Conservation (phyloP, 1,140 invertebrate species). For the Drosophila saltans region DNA sequence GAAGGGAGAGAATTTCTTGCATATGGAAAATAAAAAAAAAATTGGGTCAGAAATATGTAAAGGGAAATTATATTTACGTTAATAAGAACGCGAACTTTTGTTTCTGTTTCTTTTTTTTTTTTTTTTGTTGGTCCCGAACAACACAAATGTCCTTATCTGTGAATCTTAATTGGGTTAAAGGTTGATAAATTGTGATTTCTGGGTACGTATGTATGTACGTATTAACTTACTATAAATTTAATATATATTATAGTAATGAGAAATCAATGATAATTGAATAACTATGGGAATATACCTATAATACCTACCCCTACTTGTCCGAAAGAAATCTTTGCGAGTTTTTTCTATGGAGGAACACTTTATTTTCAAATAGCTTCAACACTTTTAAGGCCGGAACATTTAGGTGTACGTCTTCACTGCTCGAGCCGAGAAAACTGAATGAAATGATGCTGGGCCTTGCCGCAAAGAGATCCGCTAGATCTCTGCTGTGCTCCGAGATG, state of each 20-base stretch:
- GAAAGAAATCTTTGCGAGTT: background rate
- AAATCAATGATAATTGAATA: constrained; percentile 9
- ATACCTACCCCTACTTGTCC: background rate
- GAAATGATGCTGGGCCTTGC: constrained; percentile 57
- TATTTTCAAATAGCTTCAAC: background rate
- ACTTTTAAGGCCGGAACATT: constrained; percentile 18
- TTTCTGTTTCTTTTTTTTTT: too few species aligned
- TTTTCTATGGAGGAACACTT: constrained; percentile 19
- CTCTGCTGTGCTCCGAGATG: constrained; percentile 39
- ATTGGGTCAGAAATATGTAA: constrained; percentile 73
- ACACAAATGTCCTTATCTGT: constrained; percentile 41
- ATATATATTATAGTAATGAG: background rate
- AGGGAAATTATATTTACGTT: constrained; percentile 34
- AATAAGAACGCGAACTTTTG: constrained; percentile 37
- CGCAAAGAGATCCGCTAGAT: constrained; percentile 5
- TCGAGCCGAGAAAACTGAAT: constrained; percentile 55
- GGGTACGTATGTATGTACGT: background rate
- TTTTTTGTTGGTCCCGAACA: constrained; percentile 16
- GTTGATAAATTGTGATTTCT: constrained; percentile 62
- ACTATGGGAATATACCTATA: background rate
- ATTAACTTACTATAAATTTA: constrained; percentile 6
- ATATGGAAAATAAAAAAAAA: constrained; percentile 29
- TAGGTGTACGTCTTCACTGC: constrained; percentile 60
- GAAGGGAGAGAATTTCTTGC: constrained; percentile 45
- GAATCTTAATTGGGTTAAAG: constrained; percentile 54